phyloP scores from a whole-genome alignment of 2,888 invertebrate genomes.

The Ectemnius cavifrons region DNA sequence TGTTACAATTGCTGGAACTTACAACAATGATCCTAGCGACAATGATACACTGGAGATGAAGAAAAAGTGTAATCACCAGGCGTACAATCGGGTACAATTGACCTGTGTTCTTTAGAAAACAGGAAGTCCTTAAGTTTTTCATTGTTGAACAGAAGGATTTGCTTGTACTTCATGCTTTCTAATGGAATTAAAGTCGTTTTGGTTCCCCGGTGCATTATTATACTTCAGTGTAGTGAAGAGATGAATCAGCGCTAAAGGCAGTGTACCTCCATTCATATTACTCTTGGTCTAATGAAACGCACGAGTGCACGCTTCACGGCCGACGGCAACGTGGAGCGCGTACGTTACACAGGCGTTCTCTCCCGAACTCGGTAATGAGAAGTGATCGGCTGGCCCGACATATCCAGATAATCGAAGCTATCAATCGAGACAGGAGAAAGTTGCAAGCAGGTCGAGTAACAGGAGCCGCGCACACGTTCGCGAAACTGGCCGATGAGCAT shows the following conservation, averaged over 20 bases:
- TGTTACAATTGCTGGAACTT: not conserved
- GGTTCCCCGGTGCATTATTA: not conserved
- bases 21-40: not conserved
- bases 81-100: too few species aligned
- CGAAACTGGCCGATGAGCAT: slow-evolving; percentile 2
- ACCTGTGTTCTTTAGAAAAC: too few species aligned
- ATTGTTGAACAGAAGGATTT: not conserved
- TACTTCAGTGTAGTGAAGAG: not conserved
- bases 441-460: slow-evolving; percentile 21
- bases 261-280: not conserved
- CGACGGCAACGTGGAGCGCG: not conserved
- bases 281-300: not conserved
- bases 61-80: too few species aligned
- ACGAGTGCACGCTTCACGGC: not conserved
- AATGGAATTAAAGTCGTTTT: not conserved
- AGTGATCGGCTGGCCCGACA: slow-evolving; percentile 4
- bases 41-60: not conserved
- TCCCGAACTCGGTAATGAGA: slow-evolving; percentile 4
- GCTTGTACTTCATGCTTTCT: not conserved
- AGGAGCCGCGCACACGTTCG: not conserved
- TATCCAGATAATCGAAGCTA: slow-evolving; percentile 18
- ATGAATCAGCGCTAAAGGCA: not conserved
- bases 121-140: too few species aligned
- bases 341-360: slow-evolving; percentile 1
- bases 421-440: slow-evolving; percentile 16